Conservation (phyloP, 2,888 invertebrate genomes). For the Euplexia lucipara region DNA sequence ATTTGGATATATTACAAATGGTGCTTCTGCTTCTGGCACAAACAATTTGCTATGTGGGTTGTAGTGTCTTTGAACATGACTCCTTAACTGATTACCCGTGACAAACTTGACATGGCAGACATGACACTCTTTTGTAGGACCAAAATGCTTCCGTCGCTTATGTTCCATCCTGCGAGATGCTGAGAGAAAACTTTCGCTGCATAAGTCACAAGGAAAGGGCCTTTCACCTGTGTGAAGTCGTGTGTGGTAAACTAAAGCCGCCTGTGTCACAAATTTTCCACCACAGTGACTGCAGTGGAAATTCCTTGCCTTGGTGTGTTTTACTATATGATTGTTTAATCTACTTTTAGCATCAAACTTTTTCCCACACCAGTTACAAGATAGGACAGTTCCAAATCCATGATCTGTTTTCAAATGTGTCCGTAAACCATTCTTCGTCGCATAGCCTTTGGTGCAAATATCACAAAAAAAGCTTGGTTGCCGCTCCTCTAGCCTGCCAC, state of each 20-base stretch:
- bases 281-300: constrained; percentile 81
- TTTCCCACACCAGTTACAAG: constrained; percentile 83
- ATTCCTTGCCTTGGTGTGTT: constrained; percentile 83
- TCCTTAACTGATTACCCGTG: constrained; percentile 73
- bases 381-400: constrained; percentile 76
- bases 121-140: constrained; percentile 78
- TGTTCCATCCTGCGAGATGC: constrained; percentile 83
- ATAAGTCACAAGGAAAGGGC: constrained; percentile 83
- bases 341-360: constrained; percentile 82
- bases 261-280: constrained; percentile 80
- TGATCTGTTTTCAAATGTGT: constrained; percentile 81
- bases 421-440: constrained; percentile 76
- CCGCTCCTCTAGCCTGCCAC: constrained; percentile 70
- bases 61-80: constrained; percentile 79
- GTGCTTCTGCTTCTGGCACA: constrained; percentile 59
- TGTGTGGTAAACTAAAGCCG: constrained; percentile 81
- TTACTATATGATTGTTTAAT: constrained; percentile 81
- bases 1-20: constrained; percentile 34
- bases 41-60: constrained; percentile 84
- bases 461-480: constrained; percentile 79
- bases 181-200: constrained; percentile 82
- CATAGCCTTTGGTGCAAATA: constrained; percentile 80
- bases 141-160: constrained; percentile 79
- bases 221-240: constrained; percentile 85
- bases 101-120: constrained; percentile 81